These are phyloP conservation scores for Galeopsomyia nigrocyanea DNA, from an alignment of 2,888 invertebrate genomes.

Conservation along the genomic window DNA sequence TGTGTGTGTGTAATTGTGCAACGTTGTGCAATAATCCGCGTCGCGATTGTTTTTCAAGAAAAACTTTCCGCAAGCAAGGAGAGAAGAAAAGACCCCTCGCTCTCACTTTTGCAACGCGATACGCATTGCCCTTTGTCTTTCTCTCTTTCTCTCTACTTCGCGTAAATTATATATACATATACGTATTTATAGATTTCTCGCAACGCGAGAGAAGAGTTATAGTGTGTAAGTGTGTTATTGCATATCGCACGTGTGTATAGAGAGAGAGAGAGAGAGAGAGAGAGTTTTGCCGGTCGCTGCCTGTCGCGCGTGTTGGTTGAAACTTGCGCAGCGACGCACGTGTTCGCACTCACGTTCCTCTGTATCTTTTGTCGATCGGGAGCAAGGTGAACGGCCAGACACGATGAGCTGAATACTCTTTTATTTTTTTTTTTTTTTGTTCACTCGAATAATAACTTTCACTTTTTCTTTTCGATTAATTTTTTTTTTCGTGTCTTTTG, in stretches of 20 bases:
- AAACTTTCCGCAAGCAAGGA: too few species aligned
- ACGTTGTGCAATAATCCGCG: not conserved
- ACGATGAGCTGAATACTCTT: too few species aligned
- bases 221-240: too few species aligned
- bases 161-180: too few species aligned
- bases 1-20: slow-evolving; percentile 10
- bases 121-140: too few species aligned
- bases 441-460: too few species aligned
- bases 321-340: not conserved
- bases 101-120: slow-evolving; percentile 15
- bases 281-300: not conserved
- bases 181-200: not conserved
- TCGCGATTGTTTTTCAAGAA: slow-evolving; percentile 11
- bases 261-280: slow-evolving; percentile 14
- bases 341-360: slow-evolving; percentile 4
- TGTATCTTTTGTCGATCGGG: slow-evolving; percentile 40
- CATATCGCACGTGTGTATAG: not conserved
- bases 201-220: too few species aligned
- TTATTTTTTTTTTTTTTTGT: too few species aligned
- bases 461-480: too few species aligned
- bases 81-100: slow-evolving; percentile 5
- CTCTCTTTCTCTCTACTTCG: too few species aligned
- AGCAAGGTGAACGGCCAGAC: slow-evolving; percentile 55
- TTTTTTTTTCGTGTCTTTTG: not conserved
- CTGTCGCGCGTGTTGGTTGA: not conserved